These are phyloP conservation scores for Pycnomerus fuliginosus DNA, from an alignment of 2,888 invertebrate genomes.

Conservation along the genomic window DNA sequence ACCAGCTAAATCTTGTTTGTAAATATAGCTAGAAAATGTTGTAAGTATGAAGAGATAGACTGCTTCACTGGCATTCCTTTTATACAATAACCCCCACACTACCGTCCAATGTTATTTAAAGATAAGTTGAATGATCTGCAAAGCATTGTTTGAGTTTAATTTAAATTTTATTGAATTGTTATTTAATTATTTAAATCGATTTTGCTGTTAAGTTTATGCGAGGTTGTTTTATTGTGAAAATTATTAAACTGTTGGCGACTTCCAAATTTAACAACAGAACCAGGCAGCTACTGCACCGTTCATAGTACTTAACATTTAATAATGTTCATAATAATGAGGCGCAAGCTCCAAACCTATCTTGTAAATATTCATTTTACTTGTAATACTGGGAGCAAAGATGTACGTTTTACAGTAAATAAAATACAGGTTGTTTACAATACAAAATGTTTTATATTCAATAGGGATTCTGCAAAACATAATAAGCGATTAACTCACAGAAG, in stretches of 20 bases:
- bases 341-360: constrained; percentile 33
- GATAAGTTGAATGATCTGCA: background rate
- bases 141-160: constrained; percentile 22
- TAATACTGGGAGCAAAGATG: constrained; percentile 51
- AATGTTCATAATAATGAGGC: constrained; percentile 18
- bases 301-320: constrained; percentile 18
- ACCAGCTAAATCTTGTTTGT: too few species aligned
- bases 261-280: background rate
- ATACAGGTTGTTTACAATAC: constrained; percentile 45
- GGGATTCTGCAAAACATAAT: too few species aligned
- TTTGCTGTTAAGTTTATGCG: constrained; percentile 15
- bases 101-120: background rate
- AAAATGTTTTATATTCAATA: too few species aligned
- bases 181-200: constrained; percentile 39
- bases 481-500: too few species aligned
- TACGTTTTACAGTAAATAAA: constrained; percentile 51
- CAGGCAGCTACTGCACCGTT: constrained; percentile 2
- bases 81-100: constrained; percentile 1
- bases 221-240: constrained; percentile 9
- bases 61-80: constrained; percentile 39
- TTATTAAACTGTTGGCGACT: constrained; percentile 13
- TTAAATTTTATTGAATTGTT: constrained; percentile 46
- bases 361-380: constrained; percentile 37
- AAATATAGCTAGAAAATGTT: constrained; percentile 2
- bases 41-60: constrained; percentile 30